Evolutionary conservation across 2,797 vertebrate genomes (phyloP), one percentile per base, ranked within the genome.

Genomic region (Chelmon rostratus): DNA sequence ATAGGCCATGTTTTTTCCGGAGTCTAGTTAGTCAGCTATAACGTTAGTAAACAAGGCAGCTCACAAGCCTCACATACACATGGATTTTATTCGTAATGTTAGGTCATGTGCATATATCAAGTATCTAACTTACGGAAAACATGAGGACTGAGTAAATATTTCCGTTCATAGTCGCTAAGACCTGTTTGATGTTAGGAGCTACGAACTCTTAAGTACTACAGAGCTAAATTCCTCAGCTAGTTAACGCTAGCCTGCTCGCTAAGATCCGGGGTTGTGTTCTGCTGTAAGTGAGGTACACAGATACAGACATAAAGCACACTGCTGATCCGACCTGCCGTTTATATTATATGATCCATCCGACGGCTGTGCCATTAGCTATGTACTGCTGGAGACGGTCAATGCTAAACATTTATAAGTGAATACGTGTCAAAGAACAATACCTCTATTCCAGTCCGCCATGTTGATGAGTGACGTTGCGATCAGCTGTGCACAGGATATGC

Each of bases 371-470:
- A 5, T 6, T 1, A 12, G 6, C 28, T n/a, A 1, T 2, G 8
- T 6, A 12, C 4, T 3, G 15, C 12, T 35, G 3, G 0, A 73
- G 16, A 49, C 23, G 1, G 8, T 28, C 9, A 23, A 66, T 0
- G 1, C 2, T 0, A 5, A 2, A 46, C 73, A 18, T 53, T 18
- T 18, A 66, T 3, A 82, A 76, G 58, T 83, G 88, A 87, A 72
- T 82, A 93, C 92, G 91, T 94, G 92, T 93, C 88, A 82, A 70
- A 73, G 62, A 25, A 59, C 25, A 56, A 7, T 91, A 94, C 94
- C 92, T 93, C 93, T 83, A 19, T 90, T 91, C 94, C 94, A 94
- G 83, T 94, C 93, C 79, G 93, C 93, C 94, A 95, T 95, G 77
- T 92, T 93, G 81, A 2, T 1, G 18, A 23, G 19, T 88, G 86